Base-by-base conservation (phyloP, 2,113 vertebrate species). In the Eurystomus gularis region DNA sequence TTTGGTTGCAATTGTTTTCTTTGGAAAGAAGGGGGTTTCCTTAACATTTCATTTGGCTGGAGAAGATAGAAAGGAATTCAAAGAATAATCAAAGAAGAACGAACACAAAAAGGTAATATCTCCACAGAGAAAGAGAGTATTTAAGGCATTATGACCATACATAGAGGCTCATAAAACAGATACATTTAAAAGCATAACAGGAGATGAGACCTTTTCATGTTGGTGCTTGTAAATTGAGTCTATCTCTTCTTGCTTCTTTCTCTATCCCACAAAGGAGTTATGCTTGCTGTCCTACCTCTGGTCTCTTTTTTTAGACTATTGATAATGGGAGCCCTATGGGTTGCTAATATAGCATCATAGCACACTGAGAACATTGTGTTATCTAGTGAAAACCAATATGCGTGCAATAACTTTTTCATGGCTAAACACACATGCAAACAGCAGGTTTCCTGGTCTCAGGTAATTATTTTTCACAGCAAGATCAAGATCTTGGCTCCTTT, bases 401-500 rank as follows among this genome's bases (percentile, higher is more conserved):
- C 90, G 13, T 1, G 1, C 70, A 92, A 92, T 86, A 71, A 81
- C 82, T 80, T 90, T 90, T 92, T 93, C 94, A 94, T 88, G 51
- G 64, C 28, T 70, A 60, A 88, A 64, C 71, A 88, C 78, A 88
- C 58, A 54, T 68, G 88, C 64, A 95, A 95, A 33, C 92, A 92
- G 71, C 82, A 86, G 88, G 82, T 61, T 81, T 26, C 76, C 35
- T 49, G 29, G 14, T 42, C 60, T 66, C 1, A 3, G 64, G 44
- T 75, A 88, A 95, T 92, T 92, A 88, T 73, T 90, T 94, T 95
- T 92, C 86, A 88, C 60, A 83, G 86, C 39, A 58, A 94, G 85
- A 66, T 68, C 62, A 80, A 90, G 60, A 71, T 81, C 21, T 23
- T 81, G 29, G 10, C 6, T 72, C 20, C 46, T 70, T 60, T 90